Evolutionary conservation across 2,113 vertebrate species (phyloP).

Genomic region (Talpa occidentalis): DNA sequence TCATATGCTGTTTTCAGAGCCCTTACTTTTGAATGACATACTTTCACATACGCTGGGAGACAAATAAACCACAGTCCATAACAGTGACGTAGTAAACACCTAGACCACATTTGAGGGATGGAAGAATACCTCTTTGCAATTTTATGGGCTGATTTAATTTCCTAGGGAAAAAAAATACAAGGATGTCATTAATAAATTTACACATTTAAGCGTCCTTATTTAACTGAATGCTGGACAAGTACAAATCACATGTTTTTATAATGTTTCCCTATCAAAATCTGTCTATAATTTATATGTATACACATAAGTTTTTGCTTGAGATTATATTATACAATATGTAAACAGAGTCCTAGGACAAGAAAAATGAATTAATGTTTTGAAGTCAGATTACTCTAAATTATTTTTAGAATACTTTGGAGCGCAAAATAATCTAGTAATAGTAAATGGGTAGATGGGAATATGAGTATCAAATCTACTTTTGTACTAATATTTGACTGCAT

Average conservation of each 20-base stretch:
- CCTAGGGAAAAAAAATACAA: constrained; percentile 86
- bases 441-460: not conserved
- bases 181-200: constrained; percentile 50
- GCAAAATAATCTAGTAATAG: not conserved
- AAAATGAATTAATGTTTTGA: constrained; percentile 34
- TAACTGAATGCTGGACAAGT: constrained; percentile 42
- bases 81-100: constrained; percentile 96
- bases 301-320: constrained; percentile 20
- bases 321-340: constrained; percentile 2
- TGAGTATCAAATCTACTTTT: constrained; percentile 29
- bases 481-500: constrained; percentile 17
- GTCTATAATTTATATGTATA: constrained; percentile 9
- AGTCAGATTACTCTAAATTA: constrained; percentile 27
- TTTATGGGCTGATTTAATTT: constrained; percentile 97
- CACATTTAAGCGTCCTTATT: constrained; percentile 37
- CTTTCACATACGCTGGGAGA: constrained; percentile 94
- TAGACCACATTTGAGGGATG: constrained; percentile 99
- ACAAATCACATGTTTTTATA: not conserved
- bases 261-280: constrained; percentile 29
- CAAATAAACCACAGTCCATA: constrained; percentile 99
- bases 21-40: constrained; percentile 96
- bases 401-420: not conserved
- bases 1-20: constrained; percentile 96
- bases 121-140: constrained; percentile 96
- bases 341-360: constrained; percentile 33